Percentiles rank a stretch among this genome's conserved stretches.
Evolutionary conservation across 1,140 invertebrate species (phyloP).

Genomic region (Scaptomyza pallida): DNA sequence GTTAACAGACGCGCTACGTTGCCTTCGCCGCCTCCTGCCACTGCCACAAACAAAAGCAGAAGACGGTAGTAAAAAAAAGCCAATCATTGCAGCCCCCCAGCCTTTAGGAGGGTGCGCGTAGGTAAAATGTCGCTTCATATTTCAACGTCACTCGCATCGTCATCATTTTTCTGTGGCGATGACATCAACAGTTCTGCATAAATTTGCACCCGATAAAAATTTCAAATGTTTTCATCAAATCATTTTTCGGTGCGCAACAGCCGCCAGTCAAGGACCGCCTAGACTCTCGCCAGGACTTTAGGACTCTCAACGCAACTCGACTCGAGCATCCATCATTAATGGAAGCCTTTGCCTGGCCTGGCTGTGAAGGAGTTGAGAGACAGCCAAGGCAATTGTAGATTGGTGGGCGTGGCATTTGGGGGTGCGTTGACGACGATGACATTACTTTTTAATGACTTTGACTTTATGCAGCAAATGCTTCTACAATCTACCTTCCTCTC

Average conservation of each 20-base stretch:
- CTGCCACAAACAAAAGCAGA: not conserved
- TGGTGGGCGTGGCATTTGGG: constrained; percentile 28
- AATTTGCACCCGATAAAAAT: constrained; percentile 83
- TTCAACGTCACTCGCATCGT: constrained; percentile 81
- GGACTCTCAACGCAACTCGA: constrained; percentile 34
- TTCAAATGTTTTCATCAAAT: constrained; percentile 83
- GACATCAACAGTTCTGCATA: constrained; percentile 82
- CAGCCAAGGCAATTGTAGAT: constrained; percentile 33
- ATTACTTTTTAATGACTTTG: constrained; percentile 83
- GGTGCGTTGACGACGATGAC: constrained; percentile 76
- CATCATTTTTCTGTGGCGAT: constrained; percentile 79
- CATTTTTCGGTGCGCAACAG: constrained; percentile 67
- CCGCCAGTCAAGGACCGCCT: constrained; percentile 7
- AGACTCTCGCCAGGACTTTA: not conserved
- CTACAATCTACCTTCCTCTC: constrained; percentile 46
- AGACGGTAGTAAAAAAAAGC: constrained; percentile 27
- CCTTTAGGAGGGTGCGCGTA: constrained; percentile 23
- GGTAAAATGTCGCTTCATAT: constrained; percentile 74
- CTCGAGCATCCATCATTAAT: constrained; percentile 73
- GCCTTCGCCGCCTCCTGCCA: not conserved
- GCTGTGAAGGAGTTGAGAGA: constrained; percentile 67
- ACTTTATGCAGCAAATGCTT: constrained; percentile 77
- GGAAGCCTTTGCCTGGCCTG: constrained; percentile 48
- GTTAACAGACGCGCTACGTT: constrained; percentile 49
- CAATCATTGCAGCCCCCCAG: constrained; percentile 46